Conservation (phyloP, 2,797 vertebrate genomes). For the Poeciliopsis turneri region DNA sequence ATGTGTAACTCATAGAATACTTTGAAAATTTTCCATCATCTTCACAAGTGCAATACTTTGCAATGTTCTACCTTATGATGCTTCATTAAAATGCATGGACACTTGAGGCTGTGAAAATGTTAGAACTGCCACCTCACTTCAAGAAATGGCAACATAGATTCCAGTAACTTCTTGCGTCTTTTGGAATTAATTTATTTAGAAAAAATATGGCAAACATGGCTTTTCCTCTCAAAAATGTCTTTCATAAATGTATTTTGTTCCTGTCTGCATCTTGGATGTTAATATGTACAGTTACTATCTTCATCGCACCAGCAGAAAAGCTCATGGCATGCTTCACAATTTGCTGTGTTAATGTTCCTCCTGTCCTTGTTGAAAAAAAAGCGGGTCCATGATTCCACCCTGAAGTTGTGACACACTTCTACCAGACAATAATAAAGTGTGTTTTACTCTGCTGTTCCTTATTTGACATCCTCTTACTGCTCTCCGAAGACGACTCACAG, state of each 20-base stretch:
- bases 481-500: constrained; percentile 51
- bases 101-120: background rate
- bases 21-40: background rate
- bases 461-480: constrained; percentile 81
- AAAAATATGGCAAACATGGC: background rate
- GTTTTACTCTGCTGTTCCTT: constrained; percentile 75
- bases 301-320: constrained; percentile 4
- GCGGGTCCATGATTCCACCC: constrained; percentile 40
- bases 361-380: constrained; percentile 34
- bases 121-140: background rate
- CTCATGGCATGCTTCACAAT: constrained; percentile 8
- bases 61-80: background rate
- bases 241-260: background rate
- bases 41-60: background rate
- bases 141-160: background rate
- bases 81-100: background rate
- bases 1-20: background rate
- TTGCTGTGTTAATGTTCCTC: constrained; percentile 21
- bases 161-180: background rate
- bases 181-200: background rate
- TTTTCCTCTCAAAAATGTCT: background rate
- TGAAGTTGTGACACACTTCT: constrained; percentile 71
- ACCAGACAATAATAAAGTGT: constrained; percentile 73
- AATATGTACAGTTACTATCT: background rate
- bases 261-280: background rate